Evolutionary conservation across 1,140 invertebrate genomes (phyloP), one percentile per base, ranked within the genome.

Genomic region (Formica exsecta): DNA sequence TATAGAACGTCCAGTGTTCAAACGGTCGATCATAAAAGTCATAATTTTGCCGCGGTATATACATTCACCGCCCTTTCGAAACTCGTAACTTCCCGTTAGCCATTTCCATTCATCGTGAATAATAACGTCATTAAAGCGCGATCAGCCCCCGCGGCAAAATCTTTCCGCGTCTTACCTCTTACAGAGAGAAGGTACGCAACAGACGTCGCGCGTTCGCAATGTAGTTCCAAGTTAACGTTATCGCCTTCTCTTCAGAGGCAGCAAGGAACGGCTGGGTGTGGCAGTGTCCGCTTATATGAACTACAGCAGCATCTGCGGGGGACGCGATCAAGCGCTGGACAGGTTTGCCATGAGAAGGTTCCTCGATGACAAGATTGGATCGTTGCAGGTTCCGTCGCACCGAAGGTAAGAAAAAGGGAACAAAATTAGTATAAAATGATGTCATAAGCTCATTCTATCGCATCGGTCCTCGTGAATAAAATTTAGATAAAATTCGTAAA

Each of bases 271-370:
- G 75, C 96, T 98, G 29, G 98, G 98, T 61, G 97, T 99, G 61
- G 96, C 98, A 85, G 97, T 99, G 77, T 98, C 98, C 16, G 98
- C 98, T 9, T 99, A 98, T 95, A 98, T 99, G 97, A 98, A 99
- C 95, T 99, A 99, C 95, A 98, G 97, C 87, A 98, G 97, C 92
- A 98, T 99, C 89, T 99, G 98, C 95, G 97, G 98, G 51, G 97
- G 97, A 90, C 97, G 97, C 65, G 98, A 99, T 94, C 97, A 98
- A 93, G 98, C 98, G 13, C 96, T 98, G 80, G 98, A 99, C 95
- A 96, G 98, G 92, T 98, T 98, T 94, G 98, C 98, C 38, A 99
- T 99, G 98, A 96, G 98, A 92, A 96, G 97, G 89, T 99, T 98
- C 94, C 97, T 98, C 89, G 98, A 99, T 93, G 98, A 98, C 93